Conservation (phyloP, 2,797 vertebrate genomes). For the Phoebastria nigripes region DNA sequence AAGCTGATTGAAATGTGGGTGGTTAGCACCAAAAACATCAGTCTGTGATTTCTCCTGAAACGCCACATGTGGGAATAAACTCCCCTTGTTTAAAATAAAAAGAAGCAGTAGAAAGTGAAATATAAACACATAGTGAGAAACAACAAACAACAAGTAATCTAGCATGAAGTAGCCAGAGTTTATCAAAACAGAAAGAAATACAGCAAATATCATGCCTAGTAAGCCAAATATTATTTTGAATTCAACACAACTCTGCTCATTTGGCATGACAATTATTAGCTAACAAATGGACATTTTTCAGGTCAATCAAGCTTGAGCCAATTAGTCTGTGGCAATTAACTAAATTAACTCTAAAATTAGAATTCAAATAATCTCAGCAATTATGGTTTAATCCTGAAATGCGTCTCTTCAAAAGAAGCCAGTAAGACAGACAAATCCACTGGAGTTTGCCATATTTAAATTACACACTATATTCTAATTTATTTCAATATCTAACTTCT, state of each 20-base stretch:
- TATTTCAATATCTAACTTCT: background rate
- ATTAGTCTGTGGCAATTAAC: background rate
- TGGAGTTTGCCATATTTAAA: background rate
- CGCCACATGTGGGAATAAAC: rapidly evolving
- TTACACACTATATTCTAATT: background rate
- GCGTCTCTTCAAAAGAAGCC: background rate
- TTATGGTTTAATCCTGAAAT: background rate
- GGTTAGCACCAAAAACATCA: background rate
- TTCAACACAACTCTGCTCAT: background rate
- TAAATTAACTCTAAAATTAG: background rate
- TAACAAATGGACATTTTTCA: background rate
- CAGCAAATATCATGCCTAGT: background rate
- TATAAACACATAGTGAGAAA: background rate
- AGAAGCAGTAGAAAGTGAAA: background rate
- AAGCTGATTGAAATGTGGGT: background rate
- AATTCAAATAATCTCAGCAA: background rate
- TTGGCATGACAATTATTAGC: background rate
- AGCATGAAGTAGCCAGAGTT: background rate
- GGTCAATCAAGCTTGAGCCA: background rate
- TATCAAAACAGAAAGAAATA: background rate
- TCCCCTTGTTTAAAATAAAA: background rate
- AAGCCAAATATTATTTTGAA: background rate
- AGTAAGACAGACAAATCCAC: background rate
- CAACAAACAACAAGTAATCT: background rate
- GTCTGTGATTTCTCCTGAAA: background rate